These are phyloP conservation scores for Flabesymbios commensalis DNA, from an alignment of 2,888 invertebrate species.

Conservation along the genomic window DNA sequence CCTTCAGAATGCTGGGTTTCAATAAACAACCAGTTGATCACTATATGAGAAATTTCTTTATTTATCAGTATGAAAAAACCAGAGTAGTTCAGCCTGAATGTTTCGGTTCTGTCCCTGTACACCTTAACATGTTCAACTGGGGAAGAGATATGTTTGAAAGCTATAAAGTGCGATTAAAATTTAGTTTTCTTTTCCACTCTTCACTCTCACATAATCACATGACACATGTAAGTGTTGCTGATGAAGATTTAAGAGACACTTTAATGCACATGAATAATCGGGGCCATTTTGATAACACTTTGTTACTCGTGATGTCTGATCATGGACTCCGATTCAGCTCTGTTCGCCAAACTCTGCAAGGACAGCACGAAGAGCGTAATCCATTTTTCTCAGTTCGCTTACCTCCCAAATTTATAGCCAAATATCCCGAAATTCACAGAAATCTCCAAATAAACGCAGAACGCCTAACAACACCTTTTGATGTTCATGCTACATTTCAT, in stretches of 20 bases:
- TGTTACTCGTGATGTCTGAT: conserved; percentile 89
- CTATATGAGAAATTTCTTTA: conserved; percentile 77
- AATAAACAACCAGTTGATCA: conserved; percentile 83
- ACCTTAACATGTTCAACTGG: conserved; percentile 63
- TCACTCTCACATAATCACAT: conserved; percentile 87
- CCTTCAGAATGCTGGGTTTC: conserved; percentile 87
- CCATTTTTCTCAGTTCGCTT: conserved; percentile 83
- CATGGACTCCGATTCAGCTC: conserved; percentile 82
- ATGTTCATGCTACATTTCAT: conserved; percentile 80
- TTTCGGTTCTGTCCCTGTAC: conserved; percentile 74
- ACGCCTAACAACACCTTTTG: conserved; percentile 83
- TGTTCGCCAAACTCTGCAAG: conserved; percentile 83
- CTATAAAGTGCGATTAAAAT: conserved; percentile 74
- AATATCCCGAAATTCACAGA: conserved; percentile 68
- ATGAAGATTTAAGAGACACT: conserved; percentile 69
- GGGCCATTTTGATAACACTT: conserved; percentile 75
- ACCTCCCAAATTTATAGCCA: conserved; percentile 72
- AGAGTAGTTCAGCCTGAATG: conserved; percentile 64
- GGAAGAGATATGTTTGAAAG: conserved; percentile 67
- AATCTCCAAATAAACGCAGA: conserved; percentile 70
- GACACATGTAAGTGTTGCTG: conserved; percentile 77
- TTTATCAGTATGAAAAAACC: conserved; percentile 32
- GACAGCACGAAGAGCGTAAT: conserved; percentile 87
- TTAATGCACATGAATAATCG: conserved; percentile 67
- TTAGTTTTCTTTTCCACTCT: conserved; percentile 84